Evolutionary conservation across 2,888 invertebrate genomes (phyloP).

Genomic region (Plagodis pulveraria): DNA sequence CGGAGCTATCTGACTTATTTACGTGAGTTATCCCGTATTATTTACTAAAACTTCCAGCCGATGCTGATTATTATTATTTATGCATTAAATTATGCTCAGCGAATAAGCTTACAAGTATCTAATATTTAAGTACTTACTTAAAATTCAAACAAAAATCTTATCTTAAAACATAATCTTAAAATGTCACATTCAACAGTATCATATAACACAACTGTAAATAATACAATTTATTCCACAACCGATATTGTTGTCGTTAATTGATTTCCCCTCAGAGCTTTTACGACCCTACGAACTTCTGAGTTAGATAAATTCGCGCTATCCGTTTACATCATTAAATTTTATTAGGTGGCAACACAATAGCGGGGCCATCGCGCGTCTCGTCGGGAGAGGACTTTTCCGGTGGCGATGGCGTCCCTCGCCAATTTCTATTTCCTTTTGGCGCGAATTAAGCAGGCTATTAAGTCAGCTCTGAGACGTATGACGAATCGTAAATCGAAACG

Average conservation of each 20-base stretch:
- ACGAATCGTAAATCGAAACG: constrained; percentile 73
- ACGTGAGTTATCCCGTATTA: too few species aligned
- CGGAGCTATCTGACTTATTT: too few species aligned
- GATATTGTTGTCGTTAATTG: constrained; percentile 75
- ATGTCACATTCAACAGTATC: constrained; percentile 61
- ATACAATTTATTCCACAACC: constrained; percentile 66
- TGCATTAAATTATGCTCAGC: too few species aligned
- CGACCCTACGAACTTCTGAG: constrained; percentile 65
- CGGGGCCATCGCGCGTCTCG: constrained; percentile 61
- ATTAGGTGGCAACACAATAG: constrained; percentile 80
- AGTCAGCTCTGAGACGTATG: constrained; percentile 77
- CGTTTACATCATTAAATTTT: constrained; percentile 85
- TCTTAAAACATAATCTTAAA: constrained; percentile 29
- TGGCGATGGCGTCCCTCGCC: constrained; percentile 65
- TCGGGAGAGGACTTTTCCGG: constrained; percentile 72
- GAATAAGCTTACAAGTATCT: too few species aligned
- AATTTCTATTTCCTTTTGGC: constrained; percentile 80
- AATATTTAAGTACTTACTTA: too few species aligned
- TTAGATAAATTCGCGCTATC: constrained; percentile 82
- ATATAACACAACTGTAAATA: constrained; percentile 49
- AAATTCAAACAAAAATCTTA: constrained; percentile 1
- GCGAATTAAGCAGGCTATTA: constrained; percentile 83
- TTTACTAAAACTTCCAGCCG: too few species aligned
- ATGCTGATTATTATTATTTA: too few species aligned
- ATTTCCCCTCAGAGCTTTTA: constrained; percentile 70